Percentiles rank a stretch among this genome's conserved stretches.
phyloP scores from a whole-genome alignment of 2,113 vertebrate genomes.

The Chaetops frenatus region DNA sequence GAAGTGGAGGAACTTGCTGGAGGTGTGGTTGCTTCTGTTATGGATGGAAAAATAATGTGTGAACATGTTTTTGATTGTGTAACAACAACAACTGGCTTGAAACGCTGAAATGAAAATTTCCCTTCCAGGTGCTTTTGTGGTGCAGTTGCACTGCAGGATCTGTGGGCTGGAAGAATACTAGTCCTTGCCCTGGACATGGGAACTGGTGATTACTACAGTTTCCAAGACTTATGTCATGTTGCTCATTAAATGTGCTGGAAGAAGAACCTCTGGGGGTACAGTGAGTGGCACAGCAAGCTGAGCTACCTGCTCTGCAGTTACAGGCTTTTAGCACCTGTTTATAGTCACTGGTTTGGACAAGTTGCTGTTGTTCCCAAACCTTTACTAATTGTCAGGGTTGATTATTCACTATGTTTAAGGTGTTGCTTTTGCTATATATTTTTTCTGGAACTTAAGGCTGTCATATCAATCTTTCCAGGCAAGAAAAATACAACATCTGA shows the following conservation, averaged over 20 bases:
- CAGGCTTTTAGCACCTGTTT: neutral
- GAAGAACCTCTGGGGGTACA: neutral
- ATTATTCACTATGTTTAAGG: neutral
- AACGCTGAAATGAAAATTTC: neutral
- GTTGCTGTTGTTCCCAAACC: neutral
- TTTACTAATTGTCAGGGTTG: neutral
- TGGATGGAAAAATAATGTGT: neutral
- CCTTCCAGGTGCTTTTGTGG: conserved; percentile 34
- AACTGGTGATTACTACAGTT: conserved; percentile 24
- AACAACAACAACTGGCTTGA: neutral
- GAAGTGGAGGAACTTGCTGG: neutral
- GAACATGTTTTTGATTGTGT: conserved; percentile 20
- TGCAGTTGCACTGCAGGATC: neutral
- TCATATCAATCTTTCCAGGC: neutral
- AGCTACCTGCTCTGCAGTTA: neutral
- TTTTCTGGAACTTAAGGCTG: neutral
- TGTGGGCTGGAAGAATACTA: neutral
- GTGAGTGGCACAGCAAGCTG: neutral
- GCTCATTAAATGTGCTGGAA: neutral
- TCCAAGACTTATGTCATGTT: neutral
- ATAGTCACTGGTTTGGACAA: neutral
- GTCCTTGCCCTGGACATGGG: neutral
- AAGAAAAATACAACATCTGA: neutral
- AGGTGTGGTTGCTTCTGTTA: neutral
- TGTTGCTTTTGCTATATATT: neutral